phyloP scores from a whole-genome alignment of 64 coral and sea anemone genomes.

The Cladopsammia gracilis region DNA sequence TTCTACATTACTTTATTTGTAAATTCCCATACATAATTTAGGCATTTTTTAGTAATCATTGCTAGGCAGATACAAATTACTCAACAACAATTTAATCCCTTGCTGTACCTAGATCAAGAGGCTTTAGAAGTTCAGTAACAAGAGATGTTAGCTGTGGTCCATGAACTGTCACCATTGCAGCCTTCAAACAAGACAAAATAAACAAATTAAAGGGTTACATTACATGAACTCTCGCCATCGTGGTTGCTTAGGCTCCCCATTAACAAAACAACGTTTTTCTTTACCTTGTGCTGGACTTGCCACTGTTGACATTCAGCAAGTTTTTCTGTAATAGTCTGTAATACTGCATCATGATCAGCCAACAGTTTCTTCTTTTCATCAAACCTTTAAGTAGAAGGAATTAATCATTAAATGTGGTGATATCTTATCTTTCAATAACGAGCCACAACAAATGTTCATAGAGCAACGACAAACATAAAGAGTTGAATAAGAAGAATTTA shows the following conservation, averaged over 20 bases:
- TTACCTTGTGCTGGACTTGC: conserved; percentile 95
- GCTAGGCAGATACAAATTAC: background rate
- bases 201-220: no score
- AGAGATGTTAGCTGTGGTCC: conserved; percentile 78
- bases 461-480: no score
- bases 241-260: no score
- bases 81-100: background rate
- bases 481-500: background rate
- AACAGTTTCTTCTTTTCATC: conserved; percentile 88
- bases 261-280: background rate
- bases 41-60: background rate
- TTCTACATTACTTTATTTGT: no score
- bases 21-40: no score
- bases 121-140: conserved; percentile 83
- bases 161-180: conserved; percentile 90
- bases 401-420: no score
- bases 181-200: conserved; percentile 34
- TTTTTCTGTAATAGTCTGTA: conserved; percentile 86
- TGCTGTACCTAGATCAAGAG: conserved; percentile 88
- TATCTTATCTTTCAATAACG: no score
- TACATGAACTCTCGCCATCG: no score
- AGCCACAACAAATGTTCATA: no score
- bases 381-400: conserved; percentile 71
- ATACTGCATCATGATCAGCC: conserved; percentile 80
- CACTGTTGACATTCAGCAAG: conserved; percentile 94